phyloP scores from a whole-genome alignment of 2,113 vertebrate genomes.

The Oryzias celebensis region DNA sequence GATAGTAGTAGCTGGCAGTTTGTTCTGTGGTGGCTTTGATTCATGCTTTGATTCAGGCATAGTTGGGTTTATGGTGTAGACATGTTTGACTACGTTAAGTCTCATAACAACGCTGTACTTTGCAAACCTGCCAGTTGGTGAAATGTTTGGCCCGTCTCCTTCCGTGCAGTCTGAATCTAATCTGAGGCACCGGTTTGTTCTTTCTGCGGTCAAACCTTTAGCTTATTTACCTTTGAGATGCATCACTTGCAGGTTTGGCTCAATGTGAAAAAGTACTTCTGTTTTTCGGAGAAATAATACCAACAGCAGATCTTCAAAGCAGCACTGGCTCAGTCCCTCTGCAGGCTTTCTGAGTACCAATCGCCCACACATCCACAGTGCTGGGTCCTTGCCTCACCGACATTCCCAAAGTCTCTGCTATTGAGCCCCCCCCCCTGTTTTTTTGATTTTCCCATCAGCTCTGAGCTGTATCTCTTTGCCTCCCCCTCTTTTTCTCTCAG shows the following conservation, averaged over 20 bases:
- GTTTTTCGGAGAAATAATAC: slow-evolving; percentile 57
- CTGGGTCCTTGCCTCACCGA: slow-evolving; percentile 69
- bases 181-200: slow-evolving; percentile 31
- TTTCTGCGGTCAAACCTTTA: slow-evolving; percentile 50
- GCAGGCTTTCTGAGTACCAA: slow-evolving; percentile 62
- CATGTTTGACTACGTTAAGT: slow-evolving; percentile 48
- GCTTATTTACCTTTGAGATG: slow-evolving; percentile 61
- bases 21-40: slow-evolving; percentile 56
- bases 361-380: slow-evolving; percentile 66
- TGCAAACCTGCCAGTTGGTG: slow-evolving; percentile 41
- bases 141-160: slow-evolving; percentile 40
- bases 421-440: slow-evolving; percentile 41
- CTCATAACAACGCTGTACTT: slow-evolving; percentile 49
- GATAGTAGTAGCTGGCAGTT: slow-evolving; percentile 52
- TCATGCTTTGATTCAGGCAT: too few relatives aligned
- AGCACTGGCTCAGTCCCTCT: slow-evolving; percentile 53
- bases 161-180: slow-evolving; percentile 49
- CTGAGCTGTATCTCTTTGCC: slow-evolving; percentile 58
- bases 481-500: slow-evolving; percentile 35
- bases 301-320: slow-evolving; percentile 74
- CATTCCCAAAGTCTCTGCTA: slow-evolving; percentile 68
- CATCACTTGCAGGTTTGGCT: slow-evolving; percentile 50
- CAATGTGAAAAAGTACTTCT: slow-evolving; percentile 40
- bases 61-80: slow-evolving; percentile 38
- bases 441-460: slow-evolving; percentile 57